These are phyloP conservation scores for Lasioglossum vierecki DNA, from an alignment of 2,888 invertebrate species.

Conservation along the genomic window DNA sequence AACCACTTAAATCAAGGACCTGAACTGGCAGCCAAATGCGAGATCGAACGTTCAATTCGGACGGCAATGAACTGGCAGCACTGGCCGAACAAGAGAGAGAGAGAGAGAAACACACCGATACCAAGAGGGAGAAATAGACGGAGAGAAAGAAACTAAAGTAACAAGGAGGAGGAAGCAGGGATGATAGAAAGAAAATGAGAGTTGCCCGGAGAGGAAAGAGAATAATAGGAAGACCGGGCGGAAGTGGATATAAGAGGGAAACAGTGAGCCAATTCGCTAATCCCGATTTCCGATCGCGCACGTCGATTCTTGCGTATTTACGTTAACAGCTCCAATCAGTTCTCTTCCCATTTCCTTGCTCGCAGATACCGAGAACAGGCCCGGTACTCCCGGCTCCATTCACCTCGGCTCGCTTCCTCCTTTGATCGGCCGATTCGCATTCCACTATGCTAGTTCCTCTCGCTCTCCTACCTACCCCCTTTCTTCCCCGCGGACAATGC, in stretches of 20 bases:
- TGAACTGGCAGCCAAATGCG: slow-evolving; percentile 66
- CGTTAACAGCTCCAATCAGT: slow-evolving; percentile 79
- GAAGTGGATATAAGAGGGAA: slow-evolving; percentile 64
- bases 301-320: slow-evolving; percentile 73
- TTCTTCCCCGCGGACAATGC: background rate
- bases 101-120: background rate
- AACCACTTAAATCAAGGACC: slow-evolving; percentile 78
- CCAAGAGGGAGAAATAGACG: background rate
- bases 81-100: slow-evolving; percentile 18
- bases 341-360: slow-evolving; percentile 76
- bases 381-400: slow-evolving; percentile 16
- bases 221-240: slow-evolving; percentile 28
- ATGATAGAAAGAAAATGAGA: background rate
- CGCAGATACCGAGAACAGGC: slow-evolving; percentile 53
- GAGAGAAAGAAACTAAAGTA: slow-evolving; percentile 33
- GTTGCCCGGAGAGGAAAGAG: background rate
- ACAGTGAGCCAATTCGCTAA: slow-evolving; percentile 77
- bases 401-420: slow-evolving; percentile 37
- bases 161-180: slow-evolving; percentile 11
- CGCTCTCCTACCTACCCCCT: slow-evolving; percentile 4
- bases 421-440: slow-evolving; percentile 44
- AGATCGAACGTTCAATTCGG: slow-evolving; percentile 70
- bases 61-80: slow-evolving; percentile 48
- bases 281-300: slow-evolving; percentile 78
- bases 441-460: slow-evolving; percentile 17